Evolutionary conservation across 2,797 vertebrate species (phyloP).

Genomic region (Vireo griseus): DNA sequence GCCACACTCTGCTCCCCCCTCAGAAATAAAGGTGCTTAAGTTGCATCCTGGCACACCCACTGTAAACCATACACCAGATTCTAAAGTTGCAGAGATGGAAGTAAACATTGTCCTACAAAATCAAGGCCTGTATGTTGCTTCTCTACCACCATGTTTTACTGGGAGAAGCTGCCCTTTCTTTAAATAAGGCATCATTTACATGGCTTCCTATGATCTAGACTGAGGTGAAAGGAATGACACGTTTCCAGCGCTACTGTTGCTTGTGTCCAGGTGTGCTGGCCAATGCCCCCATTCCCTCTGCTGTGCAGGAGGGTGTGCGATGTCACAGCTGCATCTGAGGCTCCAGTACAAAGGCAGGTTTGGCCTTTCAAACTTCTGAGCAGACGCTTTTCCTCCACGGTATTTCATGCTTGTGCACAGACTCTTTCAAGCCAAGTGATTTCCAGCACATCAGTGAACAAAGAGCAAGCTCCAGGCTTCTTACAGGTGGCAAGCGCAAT

Average conservation of each 20-base stretch:
- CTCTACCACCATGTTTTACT: accelerated
- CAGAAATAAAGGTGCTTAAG: neutral
- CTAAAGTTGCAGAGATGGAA: neutral
- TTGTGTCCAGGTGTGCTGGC: neutral
- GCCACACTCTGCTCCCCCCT: neutral
- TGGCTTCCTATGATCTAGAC: neutral
- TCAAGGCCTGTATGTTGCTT: neutral
- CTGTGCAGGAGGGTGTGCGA: neutral
- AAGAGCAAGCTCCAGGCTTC: neutral
- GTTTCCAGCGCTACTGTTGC: neutral
- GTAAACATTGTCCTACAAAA: neutral
- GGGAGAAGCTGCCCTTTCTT: slow-evolving; percentile 26
- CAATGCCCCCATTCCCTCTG: accelerated
- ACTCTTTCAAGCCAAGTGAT: neutral
- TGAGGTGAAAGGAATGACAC: neutral
- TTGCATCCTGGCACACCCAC: neutral
- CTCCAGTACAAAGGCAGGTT: neutral
- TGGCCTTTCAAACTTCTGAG: neutral
- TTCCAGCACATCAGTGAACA: neutral
- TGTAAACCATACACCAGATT: neutral
- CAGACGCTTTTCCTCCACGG: neutral
- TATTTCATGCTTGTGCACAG: neutral
- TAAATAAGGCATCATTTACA: slow-evolving; percentile 42
- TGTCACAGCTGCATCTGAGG: neutral
- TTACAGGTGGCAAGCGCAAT: slow-evolving; percentile 15